These are phyloP conservation scores for Ptychadena robeensis DNA, from an alignment of 2,797 vertebrate genomes.

Conservation along the genomic window DNA sequence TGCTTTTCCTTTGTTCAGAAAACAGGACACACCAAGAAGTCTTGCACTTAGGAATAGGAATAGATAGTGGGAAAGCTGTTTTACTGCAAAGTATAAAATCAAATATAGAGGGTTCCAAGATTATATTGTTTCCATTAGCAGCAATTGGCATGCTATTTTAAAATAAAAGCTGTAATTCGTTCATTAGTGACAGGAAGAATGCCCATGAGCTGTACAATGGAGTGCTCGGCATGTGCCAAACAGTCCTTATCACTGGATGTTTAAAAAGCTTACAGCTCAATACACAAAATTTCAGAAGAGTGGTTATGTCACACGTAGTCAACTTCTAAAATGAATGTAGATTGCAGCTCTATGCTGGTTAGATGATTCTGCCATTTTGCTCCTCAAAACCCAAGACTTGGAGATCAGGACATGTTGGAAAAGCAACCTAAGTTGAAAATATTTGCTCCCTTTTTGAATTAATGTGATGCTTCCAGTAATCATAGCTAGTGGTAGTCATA, in stretches of 20 bases:
- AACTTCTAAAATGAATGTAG: not conserved
- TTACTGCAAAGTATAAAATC: not conserved
- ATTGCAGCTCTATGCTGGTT: not conserved
- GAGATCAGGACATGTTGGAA: not conserved
- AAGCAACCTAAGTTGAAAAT: too few species aligned
- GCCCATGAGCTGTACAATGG: not conserved
- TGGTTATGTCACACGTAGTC: not conserved
- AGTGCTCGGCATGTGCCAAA: not conserved
- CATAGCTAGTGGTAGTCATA: too few species aligned
- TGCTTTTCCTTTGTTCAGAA: slow-evolving; percentile 11
- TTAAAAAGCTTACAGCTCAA: not conserved
- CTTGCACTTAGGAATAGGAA: not conserved
- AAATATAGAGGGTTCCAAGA: not conserved
- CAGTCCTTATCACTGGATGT: not conserved
- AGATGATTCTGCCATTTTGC: not conserved
- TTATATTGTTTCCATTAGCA: not conserved
- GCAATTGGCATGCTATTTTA: not conserved
- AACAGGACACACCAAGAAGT: not conserved
- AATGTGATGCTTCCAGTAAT: too few species aligned
- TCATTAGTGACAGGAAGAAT: not conserved
- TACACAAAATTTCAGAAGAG: not conserved
- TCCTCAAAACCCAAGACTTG: not conserved
- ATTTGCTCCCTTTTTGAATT: too few species aligned
- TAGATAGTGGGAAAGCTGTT: not conserved
- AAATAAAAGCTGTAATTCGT: not conserved